Evolutionary conservation across 1,140 invertebrate species (phyloP).

Genomic region (Lordiphosa mommai): DNA sequence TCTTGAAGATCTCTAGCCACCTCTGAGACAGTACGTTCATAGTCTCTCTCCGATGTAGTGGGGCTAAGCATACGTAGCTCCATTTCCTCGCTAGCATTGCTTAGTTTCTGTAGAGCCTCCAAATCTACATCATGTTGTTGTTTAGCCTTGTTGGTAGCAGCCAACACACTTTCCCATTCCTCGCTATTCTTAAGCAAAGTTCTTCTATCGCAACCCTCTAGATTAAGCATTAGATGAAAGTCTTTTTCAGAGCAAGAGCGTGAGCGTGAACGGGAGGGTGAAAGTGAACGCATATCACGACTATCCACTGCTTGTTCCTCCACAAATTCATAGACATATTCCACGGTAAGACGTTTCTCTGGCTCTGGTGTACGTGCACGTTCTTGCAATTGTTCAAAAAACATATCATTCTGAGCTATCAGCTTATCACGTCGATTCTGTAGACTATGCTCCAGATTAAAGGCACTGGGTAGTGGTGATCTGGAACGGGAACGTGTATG

Average conservation of each 20-base stretch:
- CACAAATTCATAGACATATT: slow-evolving; percentile 54
- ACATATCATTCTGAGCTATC: slow-evolving; percentile 63
- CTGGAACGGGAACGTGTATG: slow-evolving; percentile 58
- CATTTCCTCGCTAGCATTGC: slow-evolving; percentile 56
- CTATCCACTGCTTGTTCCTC: slow-evolving; percentile 14
- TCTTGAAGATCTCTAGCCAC: slow-evolving; percentile 58
- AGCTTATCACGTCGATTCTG: slow-evolving; percentile 41
- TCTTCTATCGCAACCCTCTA: slow-evolving; percentile 41
- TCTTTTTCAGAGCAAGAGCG: slow-evolving; percentile 36
- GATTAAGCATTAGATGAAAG: slow-evolving; percentile 59
- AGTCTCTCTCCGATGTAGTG: slow-evolving; percentile 20
- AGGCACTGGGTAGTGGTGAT: slow-evolving; percentile 52
- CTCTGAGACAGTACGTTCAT: slow-evolving; percentile 39
- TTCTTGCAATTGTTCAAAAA: slow-evolving; percentile 50
- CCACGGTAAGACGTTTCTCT: slow-evolving; percentile 34
- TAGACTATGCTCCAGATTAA: slow-evolving; percentile 54
- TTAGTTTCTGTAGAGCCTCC: slow-evolving; percentile 46
- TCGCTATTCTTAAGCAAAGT: slow-evolving; percentile 44
- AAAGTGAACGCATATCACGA: slow-evolving; percentile 49
- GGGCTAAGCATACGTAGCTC: slow-evolving; percentile 56
- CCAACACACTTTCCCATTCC: slow-evolving; percentile 41
- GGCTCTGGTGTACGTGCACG: slow-evolving; percentile 48
- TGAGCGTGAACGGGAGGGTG: slow-evolving; percentile 44
- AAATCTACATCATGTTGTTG: slow-evolving; percentile 37
- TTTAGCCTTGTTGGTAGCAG: slow-evolving; percentile 1